Base-by-base conservation (phyloP, 2,888 invertebrate species). In the Amphipyra berbera region DNA sequence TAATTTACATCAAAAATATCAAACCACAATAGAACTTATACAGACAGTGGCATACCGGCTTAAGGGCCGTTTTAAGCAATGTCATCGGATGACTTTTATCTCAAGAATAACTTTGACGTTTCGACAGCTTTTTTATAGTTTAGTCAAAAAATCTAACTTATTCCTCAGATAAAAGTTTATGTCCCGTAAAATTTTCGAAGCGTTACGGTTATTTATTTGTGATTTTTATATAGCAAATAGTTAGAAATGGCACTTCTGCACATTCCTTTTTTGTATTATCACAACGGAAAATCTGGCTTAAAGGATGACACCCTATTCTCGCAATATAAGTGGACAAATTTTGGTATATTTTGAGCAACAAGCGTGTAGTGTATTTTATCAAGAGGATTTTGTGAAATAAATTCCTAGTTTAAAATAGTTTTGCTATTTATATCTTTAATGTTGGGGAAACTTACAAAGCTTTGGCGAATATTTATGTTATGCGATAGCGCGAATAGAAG, bases 261-360 rank as follows among this genome's bases (percentile, higher is more conserved):
- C 14, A 7, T 27, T 9, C n/a, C 9, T 37, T 9, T 44, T 15
- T 10, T 46, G 64, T 41, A 21, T 46, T 27, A 35, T 30, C 35
- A 13, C 41, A 40, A 57, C 38, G 12, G 58, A 55, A 50, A 58
- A 61, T 61, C 67, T 61, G 44, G 71, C 71, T 70, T 67, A 66
- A 47, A 67, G 54, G 67, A 70, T 70, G 71, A 58, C 57, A 54
- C 54, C 37, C 10, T 14, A 35, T 46, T n/a, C 50, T 58, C 57
- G 27, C 41, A 54, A 62, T 41, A 10, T 55, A 57, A 52, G 50
- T 41, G 47, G 61, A 70, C 67, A 61, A 58, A 70, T 67, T 44
- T 46, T 13, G 7, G 40, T 66, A 27, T 38, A 52, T 55, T 21
- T 52, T 38, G 50, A 55, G 71, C 71, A 70, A 69, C 69, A 69